Evolutionary conservation across 2,797 vertebrate species (phyloP), one percentile per base, ranked within the genome.

Genomic region (Thripadectes ignobilis): DNA sequence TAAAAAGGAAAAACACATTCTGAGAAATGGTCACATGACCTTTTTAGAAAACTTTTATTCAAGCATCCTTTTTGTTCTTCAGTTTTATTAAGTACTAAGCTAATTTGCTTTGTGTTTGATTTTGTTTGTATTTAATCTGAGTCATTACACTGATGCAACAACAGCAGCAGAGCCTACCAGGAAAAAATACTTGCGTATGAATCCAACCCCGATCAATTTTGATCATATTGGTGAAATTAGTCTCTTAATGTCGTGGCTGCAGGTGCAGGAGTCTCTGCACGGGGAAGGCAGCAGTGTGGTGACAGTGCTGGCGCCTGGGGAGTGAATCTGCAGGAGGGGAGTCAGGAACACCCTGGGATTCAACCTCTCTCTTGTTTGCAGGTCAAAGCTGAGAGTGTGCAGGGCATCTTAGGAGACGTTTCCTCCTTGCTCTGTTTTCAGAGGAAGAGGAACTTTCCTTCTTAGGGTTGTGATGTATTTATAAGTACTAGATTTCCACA

Each of bases 381-480:
- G 63, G 74, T 63, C 63, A 67, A 24, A 73, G 34, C 83, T 41
- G 69, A 39, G 77, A 57, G 38, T 1, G 13, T 38, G 61, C 77
- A 19, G n/a, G 43, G 38, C 48, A 61, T 6, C 12, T 62, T 8
- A 43, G 62, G 38, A 85, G 77, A 67, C 14, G 3, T 48, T 87
- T 87, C 75, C 65, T 94, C 68, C 36, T 74, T 54, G 34, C 27
- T 89, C 68, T 85, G 3, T 65, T 75, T 82, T 65, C 34, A 78
- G 80, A 94, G 69, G 51, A 88, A 85, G 29, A 32, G 38, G 8
- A 81, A 43, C 32, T 94, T 80, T 32, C 29, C 83, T 92, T 93
- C 79, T 71, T 80, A 48, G 18, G 32, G 7, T 65, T 88, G 68
- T 61, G 61, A 83, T 54, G 45, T 66, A 72, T 88, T 84, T 68